phyloP scores from a whole-genome alignment of 2,797 vertebrate genomes.

The Denticeps clupeoides region DNA sequence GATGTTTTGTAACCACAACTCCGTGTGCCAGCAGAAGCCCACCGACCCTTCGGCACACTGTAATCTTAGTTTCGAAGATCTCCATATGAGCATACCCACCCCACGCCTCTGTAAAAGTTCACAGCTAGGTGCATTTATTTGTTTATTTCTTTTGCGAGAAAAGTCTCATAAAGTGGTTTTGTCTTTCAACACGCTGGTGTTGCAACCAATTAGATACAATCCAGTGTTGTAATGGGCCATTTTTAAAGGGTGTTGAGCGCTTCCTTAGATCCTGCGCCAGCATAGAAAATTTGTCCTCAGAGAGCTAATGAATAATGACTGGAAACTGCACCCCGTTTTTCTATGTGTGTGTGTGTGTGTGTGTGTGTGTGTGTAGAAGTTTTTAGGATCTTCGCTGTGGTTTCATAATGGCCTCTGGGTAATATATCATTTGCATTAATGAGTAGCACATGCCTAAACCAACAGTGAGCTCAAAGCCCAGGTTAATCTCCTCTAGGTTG shows the following conservation, averaged over 20 bases:
- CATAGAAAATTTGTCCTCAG: constrained; percentile 32
- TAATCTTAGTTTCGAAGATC: constrained; percentile 50
- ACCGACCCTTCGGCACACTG: constrained; percentile 37
- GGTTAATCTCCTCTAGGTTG: background rate
- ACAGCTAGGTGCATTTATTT: constrained; percentile 39
- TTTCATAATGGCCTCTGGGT: constrained; percentile 3
- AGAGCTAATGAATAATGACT: constrained; percentile 38
- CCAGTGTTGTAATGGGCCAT: constrained; percentile 35
- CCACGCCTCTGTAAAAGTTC: constrained; percentile 24
- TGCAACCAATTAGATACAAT: constrained; percentile 35
- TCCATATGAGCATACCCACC: constrained; percentile 30
- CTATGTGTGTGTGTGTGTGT: background rate
- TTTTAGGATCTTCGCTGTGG: background rate
- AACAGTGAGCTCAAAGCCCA: background rate
- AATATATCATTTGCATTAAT: constrained; percentile 23
- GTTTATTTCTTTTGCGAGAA: too few relatives aligned
- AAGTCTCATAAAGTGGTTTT: constrained; percentile 34
- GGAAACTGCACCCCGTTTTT: constrained; percentile 38
- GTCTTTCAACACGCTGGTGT: constrained; percentile 34
- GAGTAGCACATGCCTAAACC: constrained; percentile 16
- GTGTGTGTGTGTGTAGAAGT: background rate
- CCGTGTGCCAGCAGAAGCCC: constrained; percentile 46
- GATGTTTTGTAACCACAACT: constrained; percentile 58
- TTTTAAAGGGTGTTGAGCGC: constrained; percentile 32
- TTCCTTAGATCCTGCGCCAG: constrained; percentile 37